Conservation (phyloP, 2,888 invertebrate species). For the Melanophora roralis region DNA sequence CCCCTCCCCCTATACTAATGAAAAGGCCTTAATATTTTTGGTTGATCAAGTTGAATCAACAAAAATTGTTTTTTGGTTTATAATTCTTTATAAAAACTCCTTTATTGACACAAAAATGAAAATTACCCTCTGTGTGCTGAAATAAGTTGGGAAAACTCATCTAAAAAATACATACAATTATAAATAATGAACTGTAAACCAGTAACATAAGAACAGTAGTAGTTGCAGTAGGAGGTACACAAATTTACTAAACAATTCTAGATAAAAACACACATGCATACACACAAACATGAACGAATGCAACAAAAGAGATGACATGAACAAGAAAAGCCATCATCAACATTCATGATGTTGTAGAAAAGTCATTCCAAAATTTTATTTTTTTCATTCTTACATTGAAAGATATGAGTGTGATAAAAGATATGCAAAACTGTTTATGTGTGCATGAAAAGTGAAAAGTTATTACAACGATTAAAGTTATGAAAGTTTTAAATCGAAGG, state of each 20-base stretch:
- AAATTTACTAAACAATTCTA: conserved; percentile 19
- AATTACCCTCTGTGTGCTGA: not conserved
- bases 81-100: not conserved
- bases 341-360: conserved; percentile 11
- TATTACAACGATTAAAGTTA: conserved; percentile 25
- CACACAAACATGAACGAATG: not conserved
- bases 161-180: conserved; percentile 75
- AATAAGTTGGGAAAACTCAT: conserved; percentile 65
- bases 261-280: not conserved
- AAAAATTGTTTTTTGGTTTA: conserved; percentile 5
- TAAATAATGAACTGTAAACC: conserved; percentile 71
- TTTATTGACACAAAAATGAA: not conserved
- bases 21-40: conserved; percentile 28
- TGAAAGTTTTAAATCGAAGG: conserved; percentile 13
- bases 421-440: not conserved
- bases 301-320: conserved; percentile 6
- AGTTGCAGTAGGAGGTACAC: conserved; percentile 3
- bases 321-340: conserved; percentile 27
- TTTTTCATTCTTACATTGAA: not conserved
- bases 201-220: conserved; percentile 9
- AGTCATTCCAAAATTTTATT: not conserved
- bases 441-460: not conserved
- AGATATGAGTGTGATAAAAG: not conserved
- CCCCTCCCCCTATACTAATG: not conserved
- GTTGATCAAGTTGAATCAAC: conserved; percentile 51